phyloP scores from a whole-genome alignment of 2,888 invertebrate species.

The Cinara cedri region DNA sequence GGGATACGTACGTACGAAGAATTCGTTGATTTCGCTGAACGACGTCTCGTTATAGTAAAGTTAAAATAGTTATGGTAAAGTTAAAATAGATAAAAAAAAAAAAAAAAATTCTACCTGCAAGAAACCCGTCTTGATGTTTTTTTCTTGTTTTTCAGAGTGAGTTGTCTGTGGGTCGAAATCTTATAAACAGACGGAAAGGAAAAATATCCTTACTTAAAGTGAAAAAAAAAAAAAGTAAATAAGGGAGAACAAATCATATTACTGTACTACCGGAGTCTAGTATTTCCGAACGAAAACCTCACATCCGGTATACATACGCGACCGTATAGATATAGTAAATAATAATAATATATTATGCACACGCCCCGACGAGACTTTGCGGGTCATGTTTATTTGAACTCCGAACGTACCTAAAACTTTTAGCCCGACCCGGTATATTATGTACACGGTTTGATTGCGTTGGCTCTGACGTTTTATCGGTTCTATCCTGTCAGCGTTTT shows the following conservation, averaged over 20 bases:
- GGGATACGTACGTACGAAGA: too few relatives aligned
- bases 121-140: too few relatives aligned
- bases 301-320: neutral
- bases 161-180: too few relatives aligned
- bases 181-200: too few relatives aligned
- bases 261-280: neutral
- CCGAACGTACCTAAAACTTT: slow-evolving; percentile 4
- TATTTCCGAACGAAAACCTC: neutral
- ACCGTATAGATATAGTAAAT: too few relatives aligned
- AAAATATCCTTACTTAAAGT: neutral
- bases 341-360: slow-evolving; percentile 39
- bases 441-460: slow-evolving; percentile 16
- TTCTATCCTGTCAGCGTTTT: neutral
- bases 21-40: too few relatives aligned
- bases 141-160: too few relatives aligned
- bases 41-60: too few relatives aligned
- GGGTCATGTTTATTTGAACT: slow-evolving; percentile 37
- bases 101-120: too few relatives aligned
- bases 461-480: neutral
- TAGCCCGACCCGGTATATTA: neutral
- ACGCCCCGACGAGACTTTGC: slow-evolving; percentile 4
- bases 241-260: neutral
- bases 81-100: too few relatives aligned
- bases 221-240: neutral
- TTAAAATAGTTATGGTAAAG: too few relatives aligned